Evolutionary conservation across 37 sponge, comb jelly and placozoan species (phyloP).

Genomic region (Amphimedon queenslandica): DNA sequence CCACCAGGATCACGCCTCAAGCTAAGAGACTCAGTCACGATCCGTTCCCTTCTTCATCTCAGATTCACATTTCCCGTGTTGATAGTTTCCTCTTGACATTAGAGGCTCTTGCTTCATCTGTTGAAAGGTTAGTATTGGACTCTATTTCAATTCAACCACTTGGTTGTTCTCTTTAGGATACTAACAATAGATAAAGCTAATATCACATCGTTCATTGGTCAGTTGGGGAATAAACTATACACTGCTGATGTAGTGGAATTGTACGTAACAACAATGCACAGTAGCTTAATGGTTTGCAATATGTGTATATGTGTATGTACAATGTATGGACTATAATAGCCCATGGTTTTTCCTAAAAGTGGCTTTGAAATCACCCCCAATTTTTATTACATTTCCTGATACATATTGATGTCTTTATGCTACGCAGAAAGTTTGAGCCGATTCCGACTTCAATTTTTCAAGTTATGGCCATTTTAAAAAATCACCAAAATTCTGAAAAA

Average conservation of each 20-base stretch:
- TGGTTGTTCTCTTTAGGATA: slow-evolving; percentile 6
- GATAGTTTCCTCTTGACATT: slow-evolving; percentile 32
- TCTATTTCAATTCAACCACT: slow-evolving; percentile 12
- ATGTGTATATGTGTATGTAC: no score
- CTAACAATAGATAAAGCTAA: slow-evolving; percentile 10
- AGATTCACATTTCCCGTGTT: slow-evolving; percentile 28
- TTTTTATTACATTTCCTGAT: no score
- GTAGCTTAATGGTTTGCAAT: no score
- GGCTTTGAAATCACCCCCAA: no score
- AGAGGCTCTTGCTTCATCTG: slow-evolving; percentile 17
- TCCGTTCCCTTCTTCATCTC: not conserved
- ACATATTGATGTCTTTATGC: no score
- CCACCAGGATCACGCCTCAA: slow-evolving; percentile 2
- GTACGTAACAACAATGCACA: slow-evolving; percentile 27
- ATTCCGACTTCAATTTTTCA: no score
- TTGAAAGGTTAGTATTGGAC: slow-evolving; percentile 37
- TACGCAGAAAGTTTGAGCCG: no score
- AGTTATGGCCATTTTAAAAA: no score
- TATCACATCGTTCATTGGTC: slow-evolving; percentile 46
- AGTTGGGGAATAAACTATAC: slow-evolving; percentile 56
- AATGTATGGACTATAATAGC: no score
- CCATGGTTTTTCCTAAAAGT: no score
- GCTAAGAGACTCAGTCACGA: not conserved
- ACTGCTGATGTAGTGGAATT: slow-evolving; percentile 27
- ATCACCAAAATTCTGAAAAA: no score